These are phyloP conservation scores for Channa striata DNA, from an alignment of 2,797 vertebrate species.

Conservation along the genomic window DNA sequence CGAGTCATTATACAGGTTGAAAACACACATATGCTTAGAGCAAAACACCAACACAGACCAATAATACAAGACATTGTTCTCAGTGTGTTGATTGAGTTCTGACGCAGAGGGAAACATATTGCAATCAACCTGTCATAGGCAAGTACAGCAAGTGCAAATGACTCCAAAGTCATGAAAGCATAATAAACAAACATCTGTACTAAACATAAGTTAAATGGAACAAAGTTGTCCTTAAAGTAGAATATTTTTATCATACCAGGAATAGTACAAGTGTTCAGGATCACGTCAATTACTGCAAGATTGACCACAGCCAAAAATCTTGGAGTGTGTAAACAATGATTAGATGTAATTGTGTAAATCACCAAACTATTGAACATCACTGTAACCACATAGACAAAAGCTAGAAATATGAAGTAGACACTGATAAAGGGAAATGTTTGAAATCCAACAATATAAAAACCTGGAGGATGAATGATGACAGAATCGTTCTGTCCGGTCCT, in stretches of 20 bases:
- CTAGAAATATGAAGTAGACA: constrained; percentile 76
- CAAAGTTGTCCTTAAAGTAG: constrained; percentile 70
- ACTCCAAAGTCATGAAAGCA: constrained; percentile 51
- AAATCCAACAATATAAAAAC: constrained; percentile 82
- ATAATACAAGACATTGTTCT: constrained; percentile 70
- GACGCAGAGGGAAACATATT: constrained; percentile 79
- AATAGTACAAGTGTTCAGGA: constrained; percentile 70
- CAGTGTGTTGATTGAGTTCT: constrained; percentile 72
- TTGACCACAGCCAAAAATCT: constrained; percentile 77
- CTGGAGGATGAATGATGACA: constrained; percentile 71
- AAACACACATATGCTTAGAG: fast-evolving
- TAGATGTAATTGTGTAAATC: no score
- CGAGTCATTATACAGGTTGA: constrained; percentile 41
- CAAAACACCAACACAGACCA: constrained; percentile 45
- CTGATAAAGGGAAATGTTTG: constrained; percentile 52
- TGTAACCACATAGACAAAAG: constrained; percentile 66
- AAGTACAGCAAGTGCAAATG: constrained; percentile 71
- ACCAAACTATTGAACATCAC: constrained; percentile 72
- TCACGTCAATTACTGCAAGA: constrained; percentile 73
- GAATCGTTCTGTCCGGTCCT: constrained; percentile 53
- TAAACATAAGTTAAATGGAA: constrained; percentile 75
- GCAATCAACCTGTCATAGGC: constrained; percentile 79
- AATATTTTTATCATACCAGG: constrained; percentile 78
- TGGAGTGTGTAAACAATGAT: no score
- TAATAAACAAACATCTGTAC: constrained; percentile 77